Evolutionary conservation across 2,888 invertebrate species (phyloP), one percentile per base, ranked within the genome.

Genomic region (Nasonovia ribisnigri): DNA sequence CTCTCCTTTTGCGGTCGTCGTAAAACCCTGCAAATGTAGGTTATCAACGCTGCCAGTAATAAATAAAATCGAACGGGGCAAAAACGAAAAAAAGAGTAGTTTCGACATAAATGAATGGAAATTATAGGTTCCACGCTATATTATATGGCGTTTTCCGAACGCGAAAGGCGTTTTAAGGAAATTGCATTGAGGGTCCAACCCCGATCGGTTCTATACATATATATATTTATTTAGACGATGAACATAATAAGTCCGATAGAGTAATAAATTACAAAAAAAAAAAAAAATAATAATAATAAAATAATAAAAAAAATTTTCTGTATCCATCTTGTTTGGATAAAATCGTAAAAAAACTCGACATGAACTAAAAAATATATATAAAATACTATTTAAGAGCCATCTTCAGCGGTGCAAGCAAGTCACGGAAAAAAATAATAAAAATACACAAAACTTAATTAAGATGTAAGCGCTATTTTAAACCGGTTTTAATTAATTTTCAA

Each of bases 91-190:
- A 93, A 43, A 93, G 88, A 60, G 87, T 42, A 48, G 48, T 84
- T 93, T 57, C 89, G 20, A 90, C 60, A 90, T 90, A 93, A 90
- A 93, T 86, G 84, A 86, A 89, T 86, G 86, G 67, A 93, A 86
- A 93, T 93, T 93, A 93, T 93, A 67, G 93, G 86, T 86, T 90
- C 46, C 84, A 36, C 29, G 77, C 92, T 13, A 57, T 46, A 77
- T 89, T 93, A 90, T 93, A 88, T 88, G 46, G 93, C 84, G 42
- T 90, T 93, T 93, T 67, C 60, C 90, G 84, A 84, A 90, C 90
- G 90, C 29, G 86, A 93, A 90, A 93, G 84, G 86, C 93, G 90
- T 93, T 93, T 93, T 93, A 93, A 93, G 90, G 93, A 93, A 90
- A 93, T 93, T 93, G 90, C 90, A 36, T 90, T 51, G 8, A 60